Evolutionary conservation across 2,113 vertebrate genomes (phyloP), one percentile per base, ranked within the genome.

Genomic region (Cyanocitta stelleri): DNA sequence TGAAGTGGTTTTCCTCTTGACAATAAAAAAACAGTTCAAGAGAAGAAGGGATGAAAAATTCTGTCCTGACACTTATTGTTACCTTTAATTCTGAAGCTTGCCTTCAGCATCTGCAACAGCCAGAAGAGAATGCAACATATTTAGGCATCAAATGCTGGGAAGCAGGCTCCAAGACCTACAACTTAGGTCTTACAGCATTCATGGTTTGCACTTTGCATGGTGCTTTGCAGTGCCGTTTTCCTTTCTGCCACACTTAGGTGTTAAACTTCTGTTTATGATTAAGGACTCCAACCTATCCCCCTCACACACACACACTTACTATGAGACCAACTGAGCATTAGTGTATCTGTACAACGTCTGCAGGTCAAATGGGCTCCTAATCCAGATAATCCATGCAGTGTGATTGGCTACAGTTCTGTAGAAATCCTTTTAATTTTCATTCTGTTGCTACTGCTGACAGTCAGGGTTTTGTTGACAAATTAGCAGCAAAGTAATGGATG

Each of bases 311-410:
- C 62, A 68, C 51, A 68, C 86, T 88, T 92, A 81, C 48, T 90
- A 56, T 3, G 44, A 95, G 89, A 89, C 63, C 76, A 89, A 16
- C 48, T n/a, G 64, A 92, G 91, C 64, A 81, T 94, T 95, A 95
- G 69, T 16, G 21, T 96, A 91, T 95, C 86, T 75, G 84, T 72
- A 93, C 73, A 95, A 71, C 0, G 22, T 87, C 93, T 91, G 74
- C 87, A 93, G 89, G 91, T 96, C 94, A 95, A 94, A 95, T 54
- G 87, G 84, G 54, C 77, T 97, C 52, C 83, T 95, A 97, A 97
- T 95, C 94, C 95, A 95, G 91, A 94, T 93, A 97, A 97, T 95
- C 95, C 91, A 75, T 26, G 61, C 54, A 51, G 74, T 89, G 84
- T 94, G 91, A 97, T 93, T 94, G 84, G 91, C 87, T 91, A 79